Evolutionary conservation across 2,797 vertebrate genomes (phyloP).

Genomic region (Hemibagrus guttatus): DNA sequence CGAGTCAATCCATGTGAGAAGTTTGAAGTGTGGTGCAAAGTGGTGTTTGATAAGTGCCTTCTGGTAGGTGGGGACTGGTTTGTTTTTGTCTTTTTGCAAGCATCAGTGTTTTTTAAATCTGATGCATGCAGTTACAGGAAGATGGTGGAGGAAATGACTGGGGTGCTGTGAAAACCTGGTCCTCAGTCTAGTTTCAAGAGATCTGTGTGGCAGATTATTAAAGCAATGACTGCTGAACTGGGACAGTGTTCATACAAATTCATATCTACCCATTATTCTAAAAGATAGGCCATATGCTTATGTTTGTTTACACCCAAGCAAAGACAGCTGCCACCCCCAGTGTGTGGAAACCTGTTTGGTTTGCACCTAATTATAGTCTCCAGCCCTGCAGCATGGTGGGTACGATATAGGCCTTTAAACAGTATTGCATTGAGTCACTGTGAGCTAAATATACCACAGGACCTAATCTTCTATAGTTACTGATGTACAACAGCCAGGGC

Average conservation of each 20-base stretch:
- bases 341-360: constrained; percentile 55
- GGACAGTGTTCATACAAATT: constrained; percentile 24
- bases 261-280: constrained; percentile 5
- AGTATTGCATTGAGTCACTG: constrained; percentile 61
- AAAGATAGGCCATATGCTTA: constrained; percentile 42
- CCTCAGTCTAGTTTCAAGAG: neutral
- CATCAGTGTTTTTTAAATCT: constrained; percentile 4
- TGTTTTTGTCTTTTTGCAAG: neutral
- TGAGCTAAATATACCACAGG: constrained; percentile 70
- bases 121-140: neutral
- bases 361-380: constrained; percentile 56
- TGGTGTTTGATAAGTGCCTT: neutral
- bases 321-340: constrained; percentile 63
- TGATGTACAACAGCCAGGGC: constrained; percentile 60
- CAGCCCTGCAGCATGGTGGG: constrained; percentile 45
- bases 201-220: constrained; percentile 15
- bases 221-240: neutral
- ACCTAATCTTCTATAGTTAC: constrained; percentile 56
- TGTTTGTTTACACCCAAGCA: constrained; percentile 62
- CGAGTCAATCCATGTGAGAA: neutral
- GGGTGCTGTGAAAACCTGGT: constrained; percentile 9
- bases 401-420: constrained; percentile 63
- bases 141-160: constrained; percentile 11
- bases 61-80: neutral
- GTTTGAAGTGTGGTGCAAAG: neutral